Evolutionary conservation across 2,888 invertebrate genomes (phyloP).

Genomic region (Drosophila borealis): DNA sequence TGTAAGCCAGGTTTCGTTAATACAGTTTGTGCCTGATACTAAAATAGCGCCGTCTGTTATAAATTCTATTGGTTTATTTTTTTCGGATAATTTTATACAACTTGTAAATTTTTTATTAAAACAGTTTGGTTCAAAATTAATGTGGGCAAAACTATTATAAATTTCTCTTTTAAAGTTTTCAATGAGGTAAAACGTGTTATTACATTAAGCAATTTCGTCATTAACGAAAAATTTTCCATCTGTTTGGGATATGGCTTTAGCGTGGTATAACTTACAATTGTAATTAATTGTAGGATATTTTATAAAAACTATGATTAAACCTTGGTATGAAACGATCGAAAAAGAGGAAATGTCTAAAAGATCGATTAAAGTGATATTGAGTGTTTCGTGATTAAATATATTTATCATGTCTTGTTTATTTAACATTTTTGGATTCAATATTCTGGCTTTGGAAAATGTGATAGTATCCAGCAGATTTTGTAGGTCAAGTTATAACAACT

Average conservation of each 20-base stretch:
- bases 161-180: not conserved
- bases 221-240: not conserved
- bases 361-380: slow-evolving; percentile 12
- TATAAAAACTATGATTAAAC: slow-evolving; percentile 12
- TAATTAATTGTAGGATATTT: slow-evolving; percentile 12
- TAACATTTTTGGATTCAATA: not conserved
- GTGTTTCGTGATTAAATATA: slow-evolving; percentile 12
- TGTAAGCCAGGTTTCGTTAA: slow-evolving; percentile 3
- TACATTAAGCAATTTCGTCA: slow-evolving; percentile 1
- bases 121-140: not conserved
- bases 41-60: not conserved
- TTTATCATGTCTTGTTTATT: slow-evolving; percentile 5
- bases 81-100: not conserved
- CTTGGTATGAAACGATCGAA: slow-evolving; percentile 9
- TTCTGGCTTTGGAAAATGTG: not conserved
- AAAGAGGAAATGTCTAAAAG: slow-evolving; percentile 8
- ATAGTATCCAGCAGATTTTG: not conserved
- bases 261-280: slow-evolving; percentile 3
- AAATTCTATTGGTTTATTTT: not conserved
- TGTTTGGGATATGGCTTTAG: slow-evolving; percentile 3
- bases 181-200: slow-evolving; percentile 1
- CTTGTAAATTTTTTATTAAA: not conserved
- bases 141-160: not conserved
- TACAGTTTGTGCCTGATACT: not conserved
- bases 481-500: no score